These are phyloP conservation scores for Bovichtus variegatus DNA, from an alignment of 2,797 vertebrate species.

Conservation along the genomic window DNA sequence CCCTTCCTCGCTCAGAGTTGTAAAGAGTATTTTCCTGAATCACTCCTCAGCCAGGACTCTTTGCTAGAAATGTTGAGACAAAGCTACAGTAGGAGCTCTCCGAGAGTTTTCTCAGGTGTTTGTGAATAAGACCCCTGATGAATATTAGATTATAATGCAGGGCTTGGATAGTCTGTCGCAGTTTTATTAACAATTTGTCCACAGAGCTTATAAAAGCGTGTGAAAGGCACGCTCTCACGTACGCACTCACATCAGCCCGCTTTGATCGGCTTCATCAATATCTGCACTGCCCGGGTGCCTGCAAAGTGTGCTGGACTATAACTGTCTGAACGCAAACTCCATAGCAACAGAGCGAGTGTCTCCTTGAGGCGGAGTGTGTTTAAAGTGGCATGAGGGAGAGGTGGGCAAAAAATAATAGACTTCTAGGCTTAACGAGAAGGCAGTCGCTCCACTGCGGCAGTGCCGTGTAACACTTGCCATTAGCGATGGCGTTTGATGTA, in stretches of 20 bases:
- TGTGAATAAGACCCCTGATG: background rate
- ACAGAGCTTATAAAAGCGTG: background rate
- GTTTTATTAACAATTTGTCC: background rate
- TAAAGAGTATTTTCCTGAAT: too few relatives aligned
- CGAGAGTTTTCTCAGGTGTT: too few relatives aligned
- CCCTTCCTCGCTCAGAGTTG: too few relatives aligned
- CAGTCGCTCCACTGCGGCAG: slow-evolving; percentile 45
- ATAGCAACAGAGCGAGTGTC: slow-evolving; percentile 70
- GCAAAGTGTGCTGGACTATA: slow-evolving; percentile 20
- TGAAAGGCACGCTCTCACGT: background rate
- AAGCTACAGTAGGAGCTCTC: too few relatives aligned
- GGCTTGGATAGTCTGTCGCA: background rate
- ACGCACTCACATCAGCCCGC: background rate
- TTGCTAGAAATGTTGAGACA: too few relatives aligned
- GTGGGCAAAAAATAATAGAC: slow-evolving; percentile 66
- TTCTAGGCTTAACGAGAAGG: slow-evolving; percentile 45
- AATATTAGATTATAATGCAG: background rate
- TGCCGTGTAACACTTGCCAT: slow-evolving; percentile 38
- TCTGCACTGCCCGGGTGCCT: slow-evolving; percentile 3
- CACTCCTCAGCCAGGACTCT: too few relatives aligned
- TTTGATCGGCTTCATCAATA: slow-evolving; percentile 32
- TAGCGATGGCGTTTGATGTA: slow-evolving; percentile 48
- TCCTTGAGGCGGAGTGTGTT: slow-evolving; percentile 58
- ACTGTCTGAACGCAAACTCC: slow-evolving; percentile 50
- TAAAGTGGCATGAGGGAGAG: slow-evolving; percentile 59